These are phyloP conservation scores for Pocillopora damicornis DNA, from an alignment of 64 coral and sea anemone genomes.

Conservation along the genomic window DNA sequence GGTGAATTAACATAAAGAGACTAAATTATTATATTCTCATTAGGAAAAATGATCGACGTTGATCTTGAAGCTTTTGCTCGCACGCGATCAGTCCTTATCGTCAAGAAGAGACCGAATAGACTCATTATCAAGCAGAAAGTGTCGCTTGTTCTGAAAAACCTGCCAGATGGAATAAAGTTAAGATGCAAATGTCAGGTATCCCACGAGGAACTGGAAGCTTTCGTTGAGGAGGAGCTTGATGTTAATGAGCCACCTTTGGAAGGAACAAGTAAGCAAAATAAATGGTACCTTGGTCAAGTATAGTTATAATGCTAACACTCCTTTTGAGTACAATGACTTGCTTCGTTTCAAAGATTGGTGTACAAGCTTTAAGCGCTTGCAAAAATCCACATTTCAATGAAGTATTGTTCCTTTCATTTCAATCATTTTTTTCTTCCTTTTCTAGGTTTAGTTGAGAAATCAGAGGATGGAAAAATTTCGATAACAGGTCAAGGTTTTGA, in stretches of 20 bases:
- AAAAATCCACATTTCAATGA: too few relatives aligned
- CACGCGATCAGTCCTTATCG: not conserved
- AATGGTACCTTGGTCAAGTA: too few relatives aligned
- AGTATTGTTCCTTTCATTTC: too few relatives aligned
- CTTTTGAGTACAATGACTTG: too few relatives aligned
- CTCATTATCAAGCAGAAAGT: not conserved
- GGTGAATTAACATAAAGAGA: too few relatives aligned
- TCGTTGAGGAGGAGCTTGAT: not conserved
- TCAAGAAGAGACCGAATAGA: not conserved
- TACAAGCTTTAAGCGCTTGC: too few relatives aligned
- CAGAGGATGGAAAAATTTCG: not conserved
- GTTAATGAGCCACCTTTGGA: not conserved
- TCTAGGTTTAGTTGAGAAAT: not conserved
- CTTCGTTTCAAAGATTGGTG: too few relatives aligned
- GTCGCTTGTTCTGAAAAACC: not conserved
- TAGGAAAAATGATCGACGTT: slow-evolving; percentile 17
- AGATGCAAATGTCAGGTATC: not conserved
- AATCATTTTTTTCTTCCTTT: not conserved
- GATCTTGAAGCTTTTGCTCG: not conserved
- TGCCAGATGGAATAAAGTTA: not conserved
- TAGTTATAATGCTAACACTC: too few relatives aligned
- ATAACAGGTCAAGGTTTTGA: slow-evolving; percentile 9
- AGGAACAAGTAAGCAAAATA: not conserved
- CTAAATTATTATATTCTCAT: not conserved
- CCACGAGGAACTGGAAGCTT: not conserved